Evolutionary conservation across 2,113 vertebrate species (phyloP).

Genomic region (Bos taurus): DNA sequence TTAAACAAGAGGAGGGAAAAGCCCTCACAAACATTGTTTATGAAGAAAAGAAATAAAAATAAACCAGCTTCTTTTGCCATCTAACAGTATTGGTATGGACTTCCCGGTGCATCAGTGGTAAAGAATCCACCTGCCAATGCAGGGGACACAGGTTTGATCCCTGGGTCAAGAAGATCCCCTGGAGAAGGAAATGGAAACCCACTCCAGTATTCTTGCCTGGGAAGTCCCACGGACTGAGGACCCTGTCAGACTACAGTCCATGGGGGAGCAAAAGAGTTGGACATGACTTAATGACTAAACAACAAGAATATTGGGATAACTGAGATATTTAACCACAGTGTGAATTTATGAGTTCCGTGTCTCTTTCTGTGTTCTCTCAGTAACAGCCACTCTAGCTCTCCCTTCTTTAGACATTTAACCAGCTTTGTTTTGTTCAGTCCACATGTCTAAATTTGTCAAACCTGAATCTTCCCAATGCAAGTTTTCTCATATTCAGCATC

Average conservation of each 20-base stretch:
- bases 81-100: background rate
- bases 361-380: background rate
- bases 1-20: background rate
- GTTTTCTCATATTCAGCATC: constrained; percentile 6
- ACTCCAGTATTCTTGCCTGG: background rate
- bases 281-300: background rate
- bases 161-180: background rate
- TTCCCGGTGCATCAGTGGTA: background rate
- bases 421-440: background rate
- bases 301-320: background rate
- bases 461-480: background rate
- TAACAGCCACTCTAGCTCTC: background rate
- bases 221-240: background rate
- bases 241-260: background rate
- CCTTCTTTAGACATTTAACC: background rate
- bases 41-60: background rate
- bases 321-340: background rate
- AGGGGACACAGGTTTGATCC: background rate
- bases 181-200: background rate
- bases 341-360: background rate
- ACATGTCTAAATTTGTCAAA: background rate
- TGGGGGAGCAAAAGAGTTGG: background rate
- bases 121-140: background rate
- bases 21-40: background rate
- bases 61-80: background rate